These are phyloP conservation scores for Palythoa heliodiscus DNA, from an alignment of 92 coral and sea anemone genomes.

Conservation along the genomic window DNA sequence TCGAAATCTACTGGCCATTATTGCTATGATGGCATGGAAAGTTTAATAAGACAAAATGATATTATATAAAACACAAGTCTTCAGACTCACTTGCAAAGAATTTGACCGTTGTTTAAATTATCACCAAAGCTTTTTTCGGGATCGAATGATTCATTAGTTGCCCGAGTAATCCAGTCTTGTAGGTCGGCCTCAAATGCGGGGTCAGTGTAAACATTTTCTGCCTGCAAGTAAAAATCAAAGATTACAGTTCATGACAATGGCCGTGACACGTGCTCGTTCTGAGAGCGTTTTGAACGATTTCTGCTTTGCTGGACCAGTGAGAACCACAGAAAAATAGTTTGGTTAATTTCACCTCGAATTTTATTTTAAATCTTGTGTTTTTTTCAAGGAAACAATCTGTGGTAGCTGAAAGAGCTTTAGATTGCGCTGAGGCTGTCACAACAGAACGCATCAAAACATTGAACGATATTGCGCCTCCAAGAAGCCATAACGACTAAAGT, in stretches of 20 bases:
- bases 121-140: slow-evolving; percentile 39
- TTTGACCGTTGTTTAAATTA: slow-evolving; percentile 38
- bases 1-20: no score
- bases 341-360: background rate
- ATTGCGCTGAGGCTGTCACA: background rate
- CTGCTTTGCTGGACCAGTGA: background rate
- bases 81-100: slow-evolving; percentile 37
- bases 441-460: background rate
- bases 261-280: background rate
- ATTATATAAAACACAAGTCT: background rate
- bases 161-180: slow-evolving; percentile 26
- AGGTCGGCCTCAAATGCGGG: slow-evolving; percentile 36
- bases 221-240: background rate
- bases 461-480: background rate
- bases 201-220: slow-evolving; percentile 31
- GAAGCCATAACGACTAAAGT: background rate
- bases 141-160: slow-evolving; percentile 26
- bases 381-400: background rate
- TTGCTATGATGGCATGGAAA: background rate
- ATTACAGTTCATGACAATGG: background rate
- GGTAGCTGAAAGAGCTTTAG: no score
- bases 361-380: background rate
- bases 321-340: background rate
- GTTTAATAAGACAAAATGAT: background rate
- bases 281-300: background rate